Conservation (phyloP, 2,113 vertebrate species). For the Strix uralensis region DNA sequence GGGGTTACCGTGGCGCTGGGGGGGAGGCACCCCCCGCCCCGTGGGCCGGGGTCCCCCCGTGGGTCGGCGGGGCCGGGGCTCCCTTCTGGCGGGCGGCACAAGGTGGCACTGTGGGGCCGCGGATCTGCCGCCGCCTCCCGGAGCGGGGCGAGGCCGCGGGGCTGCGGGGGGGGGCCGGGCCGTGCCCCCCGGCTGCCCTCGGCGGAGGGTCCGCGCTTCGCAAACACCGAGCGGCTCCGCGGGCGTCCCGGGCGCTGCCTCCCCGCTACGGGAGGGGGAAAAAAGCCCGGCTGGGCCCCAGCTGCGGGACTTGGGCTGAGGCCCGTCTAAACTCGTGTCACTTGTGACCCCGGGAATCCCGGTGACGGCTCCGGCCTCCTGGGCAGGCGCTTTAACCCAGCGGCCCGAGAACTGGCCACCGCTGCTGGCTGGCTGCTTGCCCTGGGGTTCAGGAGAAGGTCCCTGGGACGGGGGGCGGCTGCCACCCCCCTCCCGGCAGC, state of each 20-base stretch:
- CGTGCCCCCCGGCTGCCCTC: background rate
- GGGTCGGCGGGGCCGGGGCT: background rate
- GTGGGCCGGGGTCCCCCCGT: too few relatives aligned
- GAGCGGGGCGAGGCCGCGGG: too few relatives aligned
- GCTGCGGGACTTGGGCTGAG: background rate
- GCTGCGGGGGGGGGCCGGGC: background rate
- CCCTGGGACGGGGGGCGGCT: background rate
- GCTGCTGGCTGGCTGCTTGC: background rate
- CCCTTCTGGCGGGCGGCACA: background rate
- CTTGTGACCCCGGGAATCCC: background rate
- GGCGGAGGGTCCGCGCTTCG: background rate
- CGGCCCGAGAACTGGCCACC: fast-evolving
- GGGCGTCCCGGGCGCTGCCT: background rate
- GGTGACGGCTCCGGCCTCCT: fast-evolving
- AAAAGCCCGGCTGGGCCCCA: background rate
- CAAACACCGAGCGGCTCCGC: fast-evolving
- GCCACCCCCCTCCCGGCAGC: background rate
- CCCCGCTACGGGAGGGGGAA: fast-evolving
- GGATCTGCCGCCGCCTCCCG: background rate
- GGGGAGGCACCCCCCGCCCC: background rate
- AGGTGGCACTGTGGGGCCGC: constrained; percentile 46
- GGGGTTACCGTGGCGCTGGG: too few relatives aligned
- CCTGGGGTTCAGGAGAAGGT: fast-evolving
- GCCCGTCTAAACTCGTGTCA: background rate
- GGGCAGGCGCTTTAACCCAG: fast-evolving